phyloP scores from a whole-genome alignment of 2,888 invertebrate genomes.

The Cephus sareptanus region DNA sequence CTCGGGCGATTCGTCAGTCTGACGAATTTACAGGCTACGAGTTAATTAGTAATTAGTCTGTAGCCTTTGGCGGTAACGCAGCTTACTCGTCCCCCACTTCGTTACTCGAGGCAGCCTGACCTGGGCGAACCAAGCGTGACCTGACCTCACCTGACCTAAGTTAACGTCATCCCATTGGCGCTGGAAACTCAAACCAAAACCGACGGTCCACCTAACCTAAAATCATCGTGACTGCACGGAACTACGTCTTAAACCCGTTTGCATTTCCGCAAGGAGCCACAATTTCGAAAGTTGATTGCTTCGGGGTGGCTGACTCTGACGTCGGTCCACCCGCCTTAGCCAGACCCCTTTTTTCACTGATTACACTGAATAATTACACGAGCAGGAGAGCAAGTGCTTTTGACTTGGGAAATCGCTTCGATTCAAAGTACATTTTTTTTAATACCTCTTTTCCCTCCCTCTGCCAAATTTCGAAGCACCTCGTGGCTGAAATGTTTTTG shows the following conservation, averaged over 20 bases:
- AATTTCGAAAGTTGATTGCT: not conserved
- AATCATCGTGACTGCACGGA: not conserved
- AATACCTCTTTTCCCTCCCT: not conserved
- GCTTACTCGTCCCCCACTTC: not conserved
- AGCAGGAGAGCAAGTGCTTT: not conserved
- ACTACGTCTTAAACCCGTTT: not conserved
- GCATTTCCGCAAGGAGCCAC: not conserved
- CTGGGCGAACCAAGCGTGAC: too few species aligned
- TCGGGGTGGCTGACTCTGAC: not conserved
- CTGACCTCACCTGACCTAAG: not conserved
- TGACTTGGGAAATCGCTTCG: not conserved
- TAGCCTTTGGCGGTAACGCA: not conserved
- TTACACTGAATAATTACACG: not conserved
- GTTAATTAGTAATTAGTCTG: not conserved
- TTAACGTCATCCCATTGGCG: not conserved
- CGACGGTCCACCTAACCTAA: not conserved
- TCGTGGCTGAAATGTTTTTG: not conserved
- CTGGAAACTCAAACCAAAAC: not conserved
- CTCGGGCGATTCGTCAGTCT: not conserved
- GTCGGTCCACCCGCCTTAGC: not conserved
- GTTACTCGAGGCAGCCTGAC: not conserved
- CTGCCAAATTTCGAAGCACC: not conserved
- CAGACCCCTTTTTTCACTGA: not conserved
- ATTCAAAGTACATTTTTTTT: not conserved
- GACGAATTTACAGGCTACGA: not conserved